Percentiles rank a stretch among this genome's conserved stretches.
Conservation (phyloP, 2,113 vertebrate species). For the Perca schrenkii region DNA sequence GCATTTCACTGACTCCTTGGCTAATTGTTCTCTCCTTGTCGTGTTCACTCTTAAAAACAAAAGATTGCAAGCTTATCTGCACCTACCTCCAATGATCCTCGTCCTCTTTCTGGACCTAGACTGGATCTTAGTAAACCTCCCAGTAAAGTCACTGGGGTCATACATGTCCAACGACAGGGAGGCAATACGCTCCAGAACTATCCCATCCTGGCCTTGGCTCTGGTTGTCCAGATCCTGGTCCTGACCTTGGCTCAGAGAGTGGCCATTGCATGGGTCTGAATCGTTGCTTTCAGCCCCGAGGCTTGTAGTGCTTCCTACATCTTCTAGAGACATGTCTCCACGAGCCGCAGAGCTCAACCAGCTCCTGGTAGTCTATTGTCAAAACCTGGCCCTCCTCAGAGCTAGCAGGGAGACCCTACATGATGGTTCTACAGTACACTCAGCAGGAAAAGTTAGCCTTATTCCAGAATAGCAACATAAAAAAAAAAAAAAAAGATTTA, state of each 20-base stretch:
- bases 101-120: slow-evolving; percentile 89
- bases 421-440: slow-evolving; percentile 22
- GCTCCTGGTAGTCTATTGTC: slow-evolving; percentile 18
- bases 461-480: slow-evolving; percentile 3
- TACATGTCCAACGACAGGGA: slow-evolving; percentile 89
- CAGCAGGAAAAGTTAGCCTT: not conserved
- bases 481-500: not conserved
- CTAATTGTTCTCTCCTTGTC: not conserved
- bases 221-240: slow-evolving; percentile 37
- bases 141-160: slow-evolving; percentile 87
- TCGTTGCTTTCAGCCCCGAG: slow-evolving; percentile 36
- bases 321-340: slow-evolving; percentile 80
- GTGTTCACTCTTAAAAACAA: not conserved
- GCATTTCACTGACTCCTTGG: too few relatives aligned
- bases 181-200: slow-evolving; percentile 84
- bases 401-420: slow-evolving; percentile 21
- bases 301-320: slow-evolving; percentile 63
- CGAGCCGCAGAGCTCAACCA: slow-evolving; percentile 5
- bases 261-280: slow-evolving; percentile 33
- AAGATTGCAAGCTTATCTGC: not conserved
- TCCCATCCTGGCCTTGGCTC: slow-evolving; percentile 61
- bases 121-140: slow-evolving; percentile 89
- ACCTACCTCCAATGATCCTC: slow-evolving; percentile 91
- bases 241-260: slow-evolving; percentile 31
- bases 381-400: slow-evolving; percentile 33